These are phyloP conservation scores for Eristalis pertinax DNA, from an alignment of 2,888 invertebrate species.

Conservation along the genomic window DNA sequence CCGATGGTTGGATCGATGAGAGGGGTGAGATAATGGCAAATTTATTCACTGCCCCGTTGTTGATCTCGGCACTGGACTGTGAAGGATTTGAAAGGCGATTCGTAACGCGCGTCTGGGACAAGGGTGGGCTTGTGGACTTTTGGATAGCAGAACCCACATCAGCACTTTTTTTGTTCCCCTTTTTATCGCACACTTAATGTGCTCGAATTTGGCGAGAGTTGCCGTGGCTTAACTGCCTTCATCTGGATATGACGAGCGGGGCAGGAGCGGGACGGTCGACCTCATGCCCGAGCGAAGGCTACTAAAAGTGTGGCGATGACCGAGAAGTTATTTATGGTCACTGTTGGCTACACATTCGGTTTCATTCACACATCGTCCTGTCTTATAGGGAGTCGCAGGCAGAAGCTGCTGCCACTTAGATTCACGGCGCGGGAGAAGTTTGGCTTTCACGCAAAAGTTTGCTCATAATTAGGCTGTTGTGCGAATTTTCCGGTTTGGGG, in stretches of 20 bases:
- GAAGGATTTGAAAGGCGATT: constrained; percentile 25
- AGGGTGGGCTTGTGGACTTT: not conserved
- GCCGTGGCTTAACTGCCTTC: not conserved
- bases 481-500: too few species aligned
- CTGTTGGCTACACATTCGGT: not conserved
- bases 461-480: too few species aligned
- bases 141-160: not conserved
- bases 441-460: too few species aligned
- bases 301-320: not conserved
- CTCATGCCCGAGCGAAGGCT: not conserved
- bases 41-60: constrained; percentile 42
- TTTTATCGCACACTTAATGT: not conserved
- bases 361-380: not conserved
- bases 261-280: too few species aligned
- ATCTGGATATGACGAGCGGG: not conserved
- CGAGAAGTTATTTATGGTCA: not conserved
- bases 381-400: not conserved
- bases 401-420: too few species aligned
- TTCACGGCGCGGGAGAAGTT: too few species aligned
- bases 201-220: not conserved
- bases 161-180: not conserved
- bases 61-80: constrained; percentile 9
- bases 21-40: constrained; percentile 36
- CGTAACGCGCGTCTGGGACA: constrained; percentile 5
- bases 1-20: not conserved